A percentile compares a stretch with the other conserved stretches of the same genome.
phyloP scores from a whole-genome alignment of 2,113 vertebrate species.

The Pelodiscus sinensis region DNA sequence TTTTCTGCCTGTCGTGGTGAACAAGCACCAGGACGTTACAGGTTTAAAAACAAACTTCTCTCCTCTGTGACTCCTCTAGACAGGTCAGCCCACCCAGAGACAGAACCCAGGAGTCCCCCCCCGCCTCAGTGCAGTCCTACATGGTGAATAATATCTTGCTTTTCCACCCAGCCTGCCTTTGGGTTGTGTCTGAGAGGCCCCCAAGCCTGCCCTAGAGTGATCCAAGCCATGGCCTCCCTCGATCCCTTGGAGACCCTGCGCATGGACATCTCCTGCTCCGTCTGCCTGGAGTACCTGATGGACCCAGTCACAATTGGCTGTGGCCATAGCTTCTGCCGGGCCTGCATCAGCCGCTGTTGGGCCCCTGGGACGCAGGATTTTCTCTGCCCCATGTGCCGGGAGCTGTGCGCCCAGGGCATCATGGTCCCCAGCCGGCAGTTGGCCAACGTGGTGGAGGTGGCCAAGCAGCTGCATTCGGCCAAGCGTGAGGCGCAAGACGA shows the following conservation, averaged over 20 bases:
- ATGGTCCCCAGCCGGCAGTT: constrained; percentile 70
- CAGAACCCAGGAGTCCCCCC: too few species aligned
- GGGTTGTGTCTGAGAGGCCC: too few species aligned
- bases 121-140: too few species aligned
- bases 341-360: constrained; percentile 72
- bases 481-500: neutral
- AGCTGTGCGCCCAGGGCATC: constrained; percentile 58
- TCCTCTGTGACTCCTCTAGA: too few species aligned
- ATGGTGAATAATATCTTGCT: too few species aligned
- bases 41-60: too few species aligned
- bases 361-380: neutral
- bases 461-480: neutral
- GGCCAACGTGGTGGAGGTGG: constrained; percentile 59
- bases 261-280: constrained; percentile 65
- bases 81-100: too few species aligned
- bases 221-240: neutral
- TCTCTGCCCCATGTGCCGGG: constrained; percentile 72
- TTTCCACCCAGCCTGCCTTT: too few species aligned
- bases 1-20: too few species aligned
- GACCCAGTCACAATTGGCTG: constrained; percentile 71
- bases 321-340: constrained; percentile 73
- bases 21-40: too few species aligned
- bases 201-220: neutral
- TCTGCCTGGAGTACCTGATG: constrained; percentile 71
- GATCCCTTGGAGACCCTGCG: constrained; percentile 44